These are phyloP conservation scores for Eptatretus burgeri DNA, from an alignment of 2,113 vertebrate genomes.

Conservation along the genomic window DNA sequence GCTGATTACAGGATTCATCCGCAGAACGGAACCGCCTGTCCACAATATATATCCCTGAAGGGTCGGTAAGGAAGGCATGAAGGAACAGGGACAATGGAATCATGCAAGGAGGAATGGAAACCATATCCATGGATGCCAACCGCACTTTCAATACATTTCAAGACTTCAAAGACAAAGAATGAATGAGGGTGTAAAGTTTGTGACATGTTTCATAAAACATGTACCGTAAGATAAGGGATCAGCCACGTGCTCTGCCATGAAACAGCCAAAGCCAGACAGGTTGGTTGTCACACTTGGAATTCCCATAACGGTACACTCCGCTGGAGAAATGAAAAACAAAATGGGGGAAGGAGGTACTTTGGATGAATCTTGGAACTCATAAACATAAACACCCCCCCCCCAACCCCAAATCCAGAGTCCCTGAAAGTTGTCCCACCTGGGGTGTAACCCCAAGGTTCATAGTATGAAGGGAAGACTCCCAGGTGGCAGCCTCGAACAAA, in stretches of 20 bases:
- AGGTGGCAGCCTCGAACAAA: slow-evolving; percentile 85
- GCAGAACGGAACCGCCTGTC: slow-evolving; percentile 41
- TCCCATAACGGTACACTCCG: slow-evolving; percentile 87
- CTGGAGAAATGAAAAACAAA: slow-evolving; percentile 19
- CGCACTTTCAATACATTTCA: no score
- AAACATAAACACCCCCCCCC: background rate
- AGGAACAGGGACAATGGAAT: no score
- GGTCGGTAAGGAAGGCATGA: background rate
- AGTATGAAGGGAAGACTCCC: slow-evolving; percentile 88
- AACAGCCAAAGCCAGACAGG: slow-evolving; percentile 83
- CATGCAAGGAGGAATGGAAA: background rate
- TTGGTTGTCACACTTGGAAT: slow-evolving; percentile 95
- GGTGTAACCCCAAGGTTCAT: slow-evolving; percentile 93
- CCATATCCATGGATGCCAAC: background rate
- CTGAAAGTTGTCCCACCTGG: slow-evolving; percentile 27
- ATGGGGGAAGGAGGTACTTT: background rate
- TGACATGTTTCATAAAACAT: background rate
- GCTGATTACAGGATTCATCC: slow-evolving; percentile 72
- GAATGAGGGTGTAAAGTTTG: background rate
- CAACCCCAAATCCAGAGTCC: background rate
- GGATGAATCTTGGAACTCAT: background rate
- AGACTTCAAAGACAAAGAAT: background rate
- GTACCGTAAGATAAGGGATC: slow-evolving; percentile 71
- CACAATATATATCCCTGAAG: slow-evolving; percentile 62
- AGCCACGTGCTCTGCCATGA: slow-evolving; percentile 76